phyloP scores from a whole-genome alignment of 2,113 vertebrate species.

The Dissostichus mawsoni region DNA sequence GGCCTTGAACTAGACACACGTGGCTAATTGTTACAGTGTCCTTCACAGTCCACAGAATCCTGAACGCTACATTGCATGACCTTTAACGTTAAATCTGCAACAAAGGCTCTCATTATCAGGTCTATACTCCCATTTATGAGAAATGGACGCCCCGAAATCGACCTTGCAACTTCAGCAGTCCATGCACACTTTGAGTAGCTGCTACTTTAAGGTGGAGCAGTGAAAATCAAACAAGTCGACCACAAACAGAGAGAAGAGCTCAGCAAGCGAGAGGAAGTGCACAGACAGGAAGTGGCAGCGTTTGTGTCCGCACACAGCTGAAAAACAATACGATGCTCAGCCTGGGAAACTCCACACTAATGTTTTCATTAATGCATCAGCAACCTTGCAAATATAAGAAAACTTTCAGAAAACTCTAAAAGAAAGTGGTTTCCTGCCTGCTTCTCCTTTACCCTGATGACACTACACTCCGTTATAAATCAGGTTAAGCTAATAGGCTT shows the following conservation, averaged over 20 bases:
- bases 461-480: not conserved
- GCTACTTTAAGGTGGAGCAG: conserved; percentile 29
- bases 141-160: not conserved
- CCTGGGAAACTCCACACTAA: not conserved
- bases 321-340: conserved; percentile 6
- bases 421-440: not conserved
- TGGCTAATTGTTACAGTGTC: not conserved
- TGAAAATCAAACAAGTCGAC: conserved; percentile 40
- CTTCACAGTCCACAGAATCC: conserved; percentile 20
- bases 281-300: conserved; percentile 77
- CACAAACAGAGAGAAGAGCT: conserved; percentile 38
- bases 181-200: conserved; percentile 8
- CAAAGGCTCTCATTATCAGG: conserved; percentile 25
- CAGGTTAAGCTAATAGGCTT: not conserved
- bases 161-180: not conserved
- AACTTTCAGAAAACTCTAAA: not conserved
- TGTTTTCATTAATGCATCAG: not conserved
- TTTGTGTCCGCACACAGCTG: conserved; percentile 52
- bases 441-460: not conserved
- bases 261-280: conserved; percentile 75
- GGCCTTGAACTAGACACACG: not conserved
- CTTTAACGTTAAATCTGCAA: conserved; percentile 26
- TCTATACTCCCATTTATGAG: not conserved
- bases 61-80: not conserved
- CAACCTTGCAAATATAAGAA: not conserved